Evolutionary conservation across 2,797 vertebrate genomes (phyloP), one percentile per base, ranked within the genome.

Genomic region (Artibeus jamaicensis): DNA sequence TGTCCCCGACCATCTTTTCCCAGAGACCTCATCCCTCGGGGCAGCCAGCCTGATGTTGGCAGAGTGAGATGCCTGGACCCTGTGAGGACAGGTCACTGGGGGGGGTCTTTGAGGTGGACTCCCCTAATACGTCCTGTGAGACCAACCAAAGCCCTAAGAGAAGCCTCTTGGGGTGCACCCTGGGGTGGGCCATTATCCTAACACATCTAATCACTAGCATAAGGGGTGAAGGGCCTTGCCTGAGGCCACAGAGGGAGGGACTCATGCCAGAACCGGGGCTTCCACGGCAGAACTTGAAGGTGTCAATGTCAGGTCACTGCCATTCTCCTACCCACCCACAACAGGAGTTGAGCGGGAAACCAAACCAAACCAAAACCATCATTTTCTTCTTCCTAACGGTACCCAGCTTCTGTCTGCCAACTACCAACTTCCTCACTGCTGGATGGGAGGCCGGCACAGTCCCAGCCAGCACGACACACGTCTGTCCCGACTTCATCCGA

Each of bases 341-440:
- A n/a, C 0, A 53, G 65, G 48, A 39, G 65, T 24, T 44, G 46
- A 65, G 39, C 50, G 55, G 48, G 65, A 67, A 90, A 32, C 5
- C 3, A 37, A 57, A 32, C 26, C n/a, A 46, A 93, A 86, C 50
- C 15, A 32, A 95, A 88, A 50, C 18, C 44, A 62, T 71, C 46
- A 5, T 87, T 83, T 34, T 77, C 50, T 50, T 50, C 79, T 89
- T 21, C 65, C 24, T 76, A 34, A n/a, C 26, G 39, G 50, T 19
- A 89, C 59, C 34, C 12, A 9, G 44, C 34, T 11, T 53, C 73
- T 90, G 37, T 48, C 37, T 53, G 50, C 77, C 84, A 89, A 68
- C 53, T 59, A 68, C 6, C 84, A 96, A 96, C 86, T 97, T 96
- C 86, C 3, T 50, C 22, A 42, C 55, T 62, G 70, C 55, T 42